These are phyloP conservation scores for Dendrocincla fuliginosa DNA, from an alignment of 2,797 vertebrate genomes.

Conservation along the genomic window DNA sequence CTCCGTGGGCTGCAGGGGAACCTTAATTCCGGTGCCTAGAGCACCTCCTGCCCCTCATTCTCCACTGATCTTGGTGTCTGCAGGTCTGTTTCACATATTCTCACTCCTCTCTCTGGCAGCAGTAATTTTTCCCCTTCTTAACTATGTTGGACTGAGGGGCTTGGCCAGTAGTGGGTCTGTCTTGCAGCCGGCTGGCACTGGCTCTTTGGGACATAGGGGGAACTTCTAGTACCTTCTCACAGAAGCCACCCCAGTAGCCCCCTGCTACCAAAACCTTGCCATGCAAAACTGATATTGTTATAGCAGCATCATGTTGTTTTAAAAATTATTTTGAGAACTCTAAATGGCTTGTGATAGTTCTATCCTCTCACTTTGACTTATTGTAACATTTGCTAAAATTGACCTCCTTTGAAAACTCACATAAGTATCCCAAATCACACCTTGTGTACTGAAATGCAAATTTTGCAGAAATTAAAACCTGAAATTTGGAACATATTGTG, in stretches of 20 bases:
- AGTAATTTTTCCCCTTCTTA: not conserved
- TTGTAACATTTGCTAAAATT: not conserved
- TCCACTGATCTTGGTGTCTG: not conserved
- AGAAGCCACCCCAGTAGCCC: not conserved
- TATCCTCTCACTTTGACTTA: not conserved
- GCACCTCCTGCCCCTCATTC: not conserved
- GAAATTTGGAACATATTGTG: not conserved
- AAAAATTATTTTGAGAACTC: not conserved
- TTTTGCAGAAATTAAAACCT: not conserved
- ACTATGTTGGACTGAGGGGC: not conserved
- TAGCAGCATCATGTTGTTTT: not conserved
- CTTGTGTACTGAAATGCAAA: not conserved
- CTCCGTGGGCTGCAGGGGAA: not conserved
- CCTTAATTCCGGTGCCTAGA: not conserved
- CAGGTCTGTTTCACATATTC: not conserved
- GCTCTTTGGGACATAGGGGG: not conserved
- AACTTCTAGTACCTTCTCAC: not conserved
- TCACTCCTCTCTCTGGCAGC: not conserved
- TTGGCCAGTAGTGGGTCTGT: not conserved
- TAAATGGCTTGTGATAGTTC: not conserved
- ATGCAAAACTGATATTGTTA: not conserved
- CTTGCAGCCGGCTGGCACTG: not conserved
- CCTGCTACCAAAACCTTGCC: not conserved
- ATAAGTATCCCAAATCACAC: not conserved
- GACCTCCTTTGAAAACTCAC: not conserved